A percentile compares a stretch with the other conserved stretches of the same genome.
Conservation (phyloP, 1,140 invertebrate species). For the Penaeus vannamei region DNA sequence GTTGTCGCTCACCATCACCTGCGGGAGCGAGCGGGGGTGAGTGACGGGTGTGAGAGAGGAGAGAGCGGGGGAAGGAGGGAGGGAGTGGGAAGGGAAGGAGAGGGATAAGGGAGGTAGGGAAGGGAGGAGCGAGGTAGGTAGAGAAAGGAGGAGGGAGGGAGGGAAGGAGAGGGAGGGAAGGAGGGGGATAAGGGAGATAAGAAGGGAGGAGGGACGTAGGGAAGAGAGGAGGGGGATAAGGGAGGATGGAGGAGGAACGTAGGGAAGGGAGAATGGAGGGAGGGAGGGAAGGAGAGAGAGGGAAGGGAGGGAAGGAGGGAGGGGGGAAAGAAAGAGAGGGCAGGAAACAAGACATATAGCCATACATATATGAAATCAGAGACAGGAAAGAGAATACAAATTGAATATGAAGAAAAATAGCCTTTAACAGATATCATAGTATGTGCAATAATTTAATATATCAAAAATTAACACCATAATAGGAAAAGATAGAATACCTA, state of each 20-base stretch:
- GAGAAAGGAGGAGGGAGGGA: neutral
- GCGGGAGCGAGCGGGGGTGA: slow-evolving; percentile 27
- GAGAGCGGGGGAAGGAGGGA: neutral
- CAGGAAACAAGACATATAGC: neutral
- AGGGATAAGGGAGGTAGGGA: neutral
- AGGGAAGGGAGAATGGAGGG: neutral
- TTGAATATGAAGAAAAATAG: too few relatives aligned
- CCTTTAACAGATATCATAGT: too few relatives aligned
- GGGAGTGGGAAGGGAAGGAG: neutral
- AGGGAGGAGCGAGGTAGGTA: neutral
- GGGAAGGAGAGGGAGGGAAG: too few relatives aligned
- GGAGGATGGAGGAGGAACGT: neutral
- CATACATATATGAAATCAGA: neutral
- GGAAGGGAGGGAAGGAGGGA: neutral
- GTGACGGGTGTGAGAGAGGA: neutral
- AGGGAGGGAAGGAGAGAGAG: neutral
- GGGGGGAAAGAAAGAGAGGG: neutral
- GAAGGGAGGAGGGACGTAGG: neutral
- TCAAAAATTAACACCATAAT: too few relatives aligned
- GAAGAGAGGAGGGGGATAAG: neutral
- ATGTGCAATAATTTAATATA: too few relatives aligned
- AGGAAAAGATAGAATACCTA: too few relatives aligned
- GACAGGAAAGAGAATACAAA: too few relatives aligned
- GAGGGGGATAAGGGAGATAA: too few relatives aligned
- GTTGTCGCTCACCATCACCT: slow-evolving; percentile 92